Base-by-base conservation (phyloP, 2,113 vertebrate species). In the Dipodomys spectabilis region DNA sequence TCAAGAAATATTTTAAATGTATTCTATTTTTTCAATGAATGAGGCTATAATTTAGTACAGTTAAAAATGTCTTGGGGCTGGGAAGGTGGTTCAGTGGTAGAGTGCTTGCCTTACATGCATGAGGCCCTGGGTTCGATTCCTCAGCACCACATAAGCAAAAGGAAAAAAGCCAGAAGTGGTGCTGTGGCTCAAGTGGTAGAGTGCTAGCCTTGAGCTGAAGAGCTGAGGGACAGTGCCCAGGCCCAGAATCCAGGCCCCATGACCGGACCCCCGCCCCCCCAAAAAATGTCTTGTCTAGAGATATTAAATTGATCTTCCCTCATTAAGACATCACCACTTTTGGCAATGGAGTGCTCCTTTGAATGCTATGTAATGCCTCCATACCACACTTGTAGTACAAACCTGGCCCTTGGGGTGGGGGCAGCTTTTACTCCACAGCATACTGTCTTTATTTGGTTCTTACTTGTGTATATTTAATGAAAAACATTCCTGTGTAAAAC, bases 1-100 rank as follows among this genome's bases (percentile, higher is more conserved):
- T 85, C 94, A 28, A 93, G n/a, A 94, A 92, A 80, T 88, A 68
- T 89, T 89, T 78, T 74, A 96, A 84, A 60, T 27, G 84, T 94
- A 88, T 90, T 97, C 49, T 49, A 49, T 49, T 95, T 96, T 90
- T 80, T 88, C 49, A 96, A 45, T 94, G 62, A 95, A 49, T 92
- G 87, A 90, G 32, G 60, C 85, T 87, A 11, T 22, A 27, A 96
- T 82, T 91, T 91, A 82, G 6, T 85, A 32, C 81, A 87, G 73
- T 39, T 95, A 53, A 53, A 11, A 53, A 53, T 53, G 49, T 53
- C 49, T 53, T 53, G 49, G 49, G 12, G 49, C 49, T 13, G 12
- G 49, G 49, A 53, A 13, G 8, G 8, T 53, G 49, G 49, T 13
- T 13, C 12, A 53, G 49, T 53, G 49, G 49, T 53, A 53, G 49